phyloP scores from a whole-genome alignment of 2,888 invertebrate genomes.

The Lasioglossum zephyrum region DNA sequence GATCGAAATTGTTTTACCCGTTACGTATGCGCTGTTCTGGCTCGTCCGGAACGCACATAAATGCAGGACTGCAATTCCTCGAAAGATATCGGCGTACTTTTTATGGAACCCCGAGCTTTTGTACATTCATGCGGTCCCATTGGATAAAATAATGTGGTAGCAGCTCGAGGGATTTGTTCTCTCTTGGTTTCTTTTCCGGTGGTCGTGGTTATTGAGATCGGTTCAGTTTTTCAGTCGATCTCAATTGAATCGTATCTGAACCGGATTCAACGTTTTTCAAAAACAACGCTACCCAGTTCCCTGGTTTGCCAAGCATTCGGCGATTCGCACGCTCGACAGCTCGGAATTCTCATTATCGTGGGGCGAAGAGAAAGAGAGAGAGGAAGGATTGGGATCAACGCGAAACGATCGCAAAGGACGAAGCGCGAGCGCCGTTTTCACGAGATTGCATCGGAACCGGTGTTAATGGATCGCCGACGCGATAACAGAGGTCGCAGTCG shows the following conservation, averaged over 20 bases:
- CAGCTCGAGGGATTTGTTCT: neutral
- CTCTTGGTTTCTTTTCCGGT: neutral
- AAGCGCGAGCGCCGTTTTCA: conserved; percentile 29
- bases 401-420: conserved; percentile 16
- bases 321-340: neutral
- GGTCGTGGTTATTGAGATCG: neutral
- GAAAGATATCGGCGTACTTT: neutral
- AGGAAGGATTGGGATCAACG: neutral
- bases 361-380: neutral
- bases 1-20: neutral
- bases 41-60: neutral
- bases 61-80: neutral
- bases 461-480: conserved; percentile 47
- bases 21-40: neutral
- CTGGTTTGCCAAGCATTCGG: neutral
- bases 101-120: neutral
- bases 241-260: neutral
- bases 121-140: neutral
- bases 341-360: neutral
- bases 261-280: neutral
- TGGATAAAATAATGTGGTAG: neutral
- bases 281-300: neutral
- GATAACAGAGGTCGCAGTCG: conserved; percentile 31
- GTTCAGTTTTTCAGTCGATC: neutral
- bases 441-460: conserved; percentile 42